Percentiles rank a stretch among this genome's conserved stretches.
These are phyloP conservation scores for Spermophilus dauricus DNA, from an alignment of 2,113 vertebrate genomes.

Conservation along the genomic window DNA sequence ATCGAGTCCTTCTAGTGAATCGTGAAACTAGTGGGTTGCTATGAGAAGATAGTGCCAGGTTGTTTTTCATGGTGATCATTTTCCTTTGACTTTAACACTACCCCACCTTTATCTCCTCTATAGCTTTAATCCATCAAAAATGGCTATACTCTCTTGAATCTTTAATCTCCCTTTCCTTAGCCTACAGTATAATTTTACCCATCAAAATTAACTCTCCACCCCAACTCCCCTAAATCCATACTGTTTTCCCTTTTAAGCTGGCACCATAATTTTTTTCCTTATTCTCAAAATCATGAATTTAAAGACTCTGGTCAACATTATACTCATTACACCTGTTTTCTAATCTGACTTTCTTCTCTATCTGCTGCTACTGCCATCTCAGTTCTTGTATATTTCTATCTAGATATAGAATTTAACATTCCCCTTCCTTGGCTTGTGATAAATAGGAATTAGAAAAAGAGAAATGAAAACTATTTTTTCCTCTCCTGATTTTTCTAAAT, in stretches of 20 bases:
- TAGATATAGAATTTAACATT: neutral
- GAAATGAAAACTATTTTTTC: neutral
- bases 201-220: neutral
- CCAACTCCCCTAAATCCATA: neutral
- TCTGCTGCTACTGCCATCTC: neutral
- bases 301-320: neutral
- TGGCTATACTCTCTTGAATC: neutral
- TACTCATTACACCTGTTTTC: neutral
- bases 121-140: neutral
- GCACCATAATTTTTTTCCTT: neutral
- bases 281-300: neutral
- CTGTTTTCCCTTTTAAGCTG: constrained; percentile 20
- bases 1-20: neutral
- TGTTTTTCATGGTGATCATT: neutral
- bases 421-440: constrained; percentile 18
- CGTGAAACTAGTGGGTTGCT: neutral
- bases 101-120: neutral
- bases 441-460: neutral
- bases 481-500: neutral
- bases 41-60: neutral
- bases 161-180: neutral
- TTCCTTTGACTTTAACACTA: constrained; percentile 8
- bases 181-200: neutral
- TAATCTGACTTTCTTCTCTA: neutral
- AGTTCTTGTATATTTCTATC: neutral